phyloP scores from a whole-genome alignment of 1,140 invertebrate species.

The Battus philenor region DNA sequence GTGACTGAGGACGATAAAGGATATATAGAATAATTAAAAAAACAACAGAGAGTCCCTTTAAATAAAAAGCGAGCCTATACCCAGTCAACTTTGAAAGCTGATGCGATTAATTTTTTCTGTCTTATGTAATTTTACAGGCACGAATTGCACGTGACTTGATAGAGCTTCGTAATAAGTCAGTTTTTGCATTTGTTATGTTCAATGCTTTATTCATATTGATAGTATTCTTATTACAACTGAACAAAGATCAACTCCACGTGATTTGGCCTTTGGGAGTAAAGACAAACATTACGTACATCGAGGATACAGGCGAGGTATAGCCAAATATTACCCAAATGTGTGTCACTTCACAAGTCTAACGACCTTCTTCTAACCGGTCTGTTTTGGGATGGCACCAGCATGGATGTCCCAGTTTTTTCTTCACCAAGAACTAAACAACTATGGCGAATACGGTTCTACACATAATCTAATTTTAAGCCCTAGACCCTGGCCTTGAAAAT shows the following conservation, averaged over 20 bases:
- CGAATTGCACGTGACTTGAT: slow-evolving; percentile 91
- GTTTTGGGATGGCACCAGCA: slow-evolving; percentile 73
- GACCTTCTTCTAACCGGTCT: slow-evolving; percentile 74
- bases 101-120: slow-evolving; percentile 59
- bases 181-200: slow-evolving; percentile 99
- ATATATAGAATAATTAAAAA: neutral
- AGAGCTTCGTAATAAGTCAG: slow-evolving; percentile 96
- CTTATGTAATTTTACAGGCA: slow-evolving; percentile 82
- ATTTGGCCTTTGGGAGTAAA: slow-evolving; percentile 95
- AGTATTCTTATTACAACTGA: slow-evolving; percentile 98
- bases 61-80: slow-evolving; percentile 15
- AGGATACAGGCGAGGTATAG: slow-evolving; percentile 91
- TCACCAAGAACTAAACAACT: slow-evolving; percentile 55
- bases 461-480: slow-evolving; percentile 43
- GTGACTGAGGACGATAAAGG: slow-evolving; percentile 50
- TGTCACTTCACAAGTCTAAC: slow-evolving; percentile 72
- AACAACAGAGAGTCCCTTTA: neutral
- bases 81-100: slow-evolving; percentile 70
- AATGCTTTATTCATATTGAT: slow-evolving; percentile 99
- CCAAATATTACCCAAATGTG: slow-evolving; percentile 58
- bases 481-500: slow-evolving; percentile 20
- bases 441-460: slow-evolving; percentile 48
- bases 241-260: slow-evolving; percentile 97
- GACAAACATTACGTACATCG: slow-evolving; percentile 94
- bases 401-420: slow-evolving; percentile 49